A percentile compares a stretch with the other conserved stretches of the same genome.
These are phyloP conservation scores for Eupsittula cactorum DNA, from an alignment of 2,113 vertebrate species.

Conservation along the genomic window DNA sequence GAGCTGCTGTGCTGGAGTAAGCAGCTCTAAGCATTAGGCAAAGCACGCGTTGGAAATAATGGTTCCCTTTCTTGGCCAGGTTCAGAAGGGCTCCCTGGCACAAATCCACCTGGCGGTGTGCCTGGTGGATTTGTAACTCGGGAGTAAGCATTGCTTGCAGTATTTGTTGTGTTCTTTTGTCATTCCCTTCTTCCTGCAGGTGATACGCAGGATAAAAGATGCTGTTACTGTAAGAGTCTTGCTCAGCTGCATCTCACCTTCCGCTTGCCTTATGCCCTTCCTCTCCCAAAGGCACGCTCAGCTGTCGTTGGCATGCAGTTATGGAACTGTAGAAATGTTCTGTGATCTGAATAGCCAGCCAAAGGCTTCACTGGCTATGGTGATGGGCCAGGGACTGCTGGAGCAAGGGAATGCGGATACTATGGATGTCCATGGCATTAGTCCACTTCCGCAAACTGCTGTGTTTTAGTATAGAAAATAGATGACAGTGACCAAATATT, in stretches of 20 bases:
- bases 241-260: not conserved
- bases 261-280: not conserved
- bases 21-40: fast-evolving
- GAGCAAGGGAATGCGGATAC: not conserved
- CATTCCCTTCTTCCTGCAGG: not conserved
- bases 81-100: not conserved
- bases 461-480: not conserved
- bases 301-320: fast-evolving
- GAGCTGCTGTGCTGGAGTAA: not conserved
- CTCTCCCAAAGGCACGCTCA: not conserved
- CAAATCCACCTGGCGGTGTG: not conserved
- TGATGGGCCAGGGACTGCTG: not conserved
- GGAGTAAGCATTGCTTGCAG: not conserved
- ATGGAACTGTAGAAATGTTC: not conserved
- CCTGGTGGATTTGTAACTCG: not conserved
- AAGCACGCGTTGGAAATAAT: fast-evolving
- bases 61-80: not conserved
- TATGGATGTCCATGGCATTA: not conserved
- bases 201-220: not conserved
- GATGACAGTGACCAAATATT: not conserved
- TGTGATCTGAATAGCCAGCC: not conserved
- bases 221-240: not conserved
- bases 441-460: not conserved
- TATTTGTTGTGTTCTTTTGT: not conserved
- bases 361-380: not conserved